phyloP scores from a whole-genome alignment of 2,888 invertebrate species.

The Euzophera pinguis region DNA sequence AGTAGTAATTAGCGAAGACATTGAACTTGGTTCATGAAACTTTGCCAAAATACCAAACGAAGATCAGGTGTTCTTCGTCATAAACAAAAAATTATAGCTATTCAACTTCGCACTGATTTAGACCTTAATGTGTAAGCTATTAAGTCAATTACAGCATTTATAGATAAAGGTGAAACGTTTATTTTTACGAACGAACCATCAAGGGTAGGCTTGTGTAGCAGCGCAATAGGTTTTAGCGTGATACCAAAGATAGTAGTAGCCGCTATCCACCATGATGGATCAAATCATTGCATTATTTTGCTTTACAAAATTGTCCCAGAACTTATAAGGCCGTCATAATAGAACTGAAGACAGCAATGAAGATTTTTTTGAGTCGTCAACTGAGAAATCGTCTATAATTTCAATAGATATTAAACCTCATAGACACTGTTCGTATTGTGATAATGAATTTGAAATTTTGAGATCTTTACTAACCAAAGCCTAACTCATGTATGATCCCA shows the following conservation, averaged over 20 bases:
- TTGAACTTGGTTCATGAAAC: slow-evolving; percentile 61
- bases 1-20: slow-evolving; percentile 55
- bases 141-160: slow-evolving; percentile 15
- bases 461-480: no score
- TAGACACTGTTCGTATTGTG: no score
- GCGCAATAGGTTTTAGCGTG: slow-evolving; percentile 40
- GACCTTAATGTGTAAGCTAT: slow-evolving; percentile 20
- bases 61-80: slow-evolving; percentile 27
- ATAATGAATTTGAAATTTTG: no score
- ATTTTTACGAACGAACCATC: slow-evolving; percentile 28
- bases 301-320: no score
- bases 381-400: no score
- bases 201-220: slow-evolving; percentile 23
- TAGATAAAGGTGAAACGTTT: slow-evolving; percentile 12
- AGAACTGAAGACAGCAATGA: no score
- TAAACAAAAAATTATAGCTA: slow-evolving; percentile 14
- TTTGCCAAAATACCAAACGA: slow-evolving; percentile 35
- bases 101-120: slow-evolving; percentile 13
- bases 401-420: no score
- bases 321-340: no score
- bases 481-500: no score
- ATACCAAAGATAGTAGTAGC: slow-evolving; percentile 29
- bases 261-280: no score
- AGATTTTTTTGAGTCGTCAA: no score
- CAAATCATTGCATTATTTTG: no score